Base-by-base conservation (phyloP, 2,113 vertebrate species). In the Epinephelus lanceolatus region DNA sequence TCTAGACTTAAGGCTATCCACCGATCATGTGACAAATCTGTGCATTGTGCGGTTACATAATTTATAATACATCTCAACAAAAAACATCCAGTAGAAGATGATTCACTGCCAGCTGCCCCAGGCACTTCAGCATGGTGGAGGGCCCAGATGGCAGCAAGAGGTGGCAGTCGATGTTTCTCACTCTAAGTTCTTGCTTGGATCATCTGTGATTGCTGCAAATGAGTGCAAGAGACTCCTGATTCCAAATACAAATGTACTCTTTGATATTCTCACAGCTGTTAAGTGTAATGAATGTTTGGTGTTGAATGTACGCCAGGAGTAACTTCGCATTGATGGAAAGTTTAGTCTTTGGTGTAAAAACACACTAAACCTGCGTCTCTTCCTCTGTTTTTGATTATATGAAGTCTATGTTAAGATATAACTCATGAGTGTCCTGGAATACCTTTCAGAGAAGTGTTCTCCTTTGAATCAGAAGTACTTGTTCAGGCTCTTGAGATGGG, bases 21-120 rank as follows among this genome's bases (percentile, higher is more conserved):
- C 45, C 19, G 45, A 71, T 82, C 83, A 72, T 57, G 73, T 67
- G 74, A 81, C 67, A 80, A 40, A 72, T 71, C 19, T 61, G 45
- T 63, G 55, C 37, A 8, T 71, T 45, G 19, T 37, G 66, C 18
- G 53, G 66, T 62, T 59, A 57, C 11, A 17, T 68, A 3, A 75
- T 73, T 53, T 71, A 59, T 63, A n/a, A 78, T 7, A 11, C 53
- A n/a, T 10, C 21, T 10, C 17, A 3, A 40, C 30, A 55, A 33
- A 71, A 71, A 68, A 59, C 33, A 61, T 27, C 66, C 80, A 37
- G 52, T 11, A 45, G 71, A 69, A 23, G 67, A 75, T 74, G 80
- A 76, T 19, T 78, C 52, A 57, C 19, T 51, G 6, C 51, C 76
- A 56, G 72, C 13, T 47, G 59, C 78, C n/a, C 3, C 6, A 9